phyloP scores from a whole-genome alignment of 2,113 vertebrate species.

The Limnothrissa miodon region DNA sequence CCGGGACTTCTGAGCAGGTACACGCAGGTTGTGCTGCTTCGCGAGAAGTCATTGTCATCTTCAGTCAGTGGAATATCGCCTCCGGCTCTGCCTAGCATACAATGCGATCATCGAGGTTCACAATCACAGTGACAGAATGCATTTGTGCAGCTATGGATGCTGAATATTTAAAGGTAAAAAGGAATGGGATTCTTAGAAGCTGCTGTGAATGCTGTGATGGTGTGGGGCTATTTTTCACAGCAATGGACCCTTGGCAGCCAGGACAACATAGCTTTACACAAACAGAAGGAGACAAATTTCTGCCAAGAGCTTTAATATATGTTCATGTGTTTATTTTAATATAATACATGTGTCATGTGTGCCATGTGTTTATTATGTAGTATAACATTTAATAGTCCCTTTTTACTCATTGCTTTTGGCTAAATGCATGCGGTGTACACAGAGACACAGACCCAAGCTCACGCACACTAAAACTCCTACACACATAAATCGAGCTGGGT shows the following conservation, averaged over 20 bases:
- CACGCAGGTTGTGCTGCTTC: conserved; percentile 24
- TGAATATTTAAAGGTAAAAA: conserved; percentile 35
- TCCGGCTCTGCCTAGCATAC: conserved; percentile 36
- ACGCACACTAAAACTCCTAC: not conserved
- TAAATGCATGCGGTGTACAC: not conserved
- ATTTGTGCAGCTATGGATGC: conserved; percentile 32
- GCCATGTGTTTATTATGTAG: not conserved
- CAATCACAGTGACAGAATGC: conserved; percentile 42
- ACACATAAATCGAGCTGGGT: not conserved
- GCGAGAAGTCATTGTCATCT: conserved; percentile 27
- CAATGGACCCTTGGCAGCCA: not conserved
- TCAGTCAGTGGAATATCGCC: conserved; percentile 41
- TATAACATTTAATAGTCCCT: not conserved
- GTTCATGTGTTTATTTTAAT: too few relatives aligned
- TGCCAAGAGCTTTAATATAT: too few relatives aligned
- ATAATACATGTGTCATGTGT: too few relatives aligned
- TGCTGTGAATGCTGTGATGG: not conserved
- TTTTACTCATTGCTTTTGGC: not conserved
- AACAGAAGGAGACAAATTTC: too few relatives aligned
- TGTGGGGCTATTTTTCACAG: not conserved
- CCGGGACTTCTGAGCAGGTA: conserved; percentile 50
- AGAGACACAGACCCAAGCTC: conserved; percentile 22
- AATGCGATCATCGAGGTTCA: conserved; percentile 39
- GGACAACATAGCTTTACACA: not conserved
- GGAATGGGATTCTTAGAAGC: conserved; percentile 18